Base-by-base conservation (phyloP, 2,797 vertebrate genomes). In the Sebastes miniatus region DNA sequence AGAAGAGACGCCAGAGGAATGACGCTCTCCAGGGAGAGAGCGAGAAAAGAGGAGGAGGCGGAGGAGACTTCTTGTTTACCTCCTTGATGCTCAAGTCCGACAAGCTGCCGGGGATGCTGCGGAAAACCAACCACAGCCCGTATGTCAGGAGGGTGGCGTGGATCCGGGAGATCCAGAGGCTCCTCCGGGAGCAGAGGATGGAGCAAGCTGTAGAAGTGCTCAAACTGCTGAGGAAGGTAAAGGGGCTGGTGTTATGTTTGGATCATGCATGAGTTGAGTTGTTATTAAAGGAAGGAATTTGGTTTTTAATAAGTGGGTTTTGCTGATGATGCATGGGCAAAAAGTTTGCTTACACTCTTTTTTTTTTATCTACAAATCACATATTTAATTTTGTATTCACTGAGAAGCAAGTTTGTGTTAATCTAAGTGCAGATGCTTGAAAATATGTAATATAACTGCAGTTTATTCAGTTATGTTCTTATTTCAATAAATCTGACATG, bases 81-180 rank as follows among this genome's bases (percentile, higher is more conserved):
- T 97, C 97, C 34, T 58, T 97, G 86, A 94, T 97, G 76, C 95
- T 96, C 61, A 94, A 90, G 86, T 95, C 96, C 75, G 96, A 96
- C 91, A 96, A 96, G 94, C 96, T 97, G 63, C 96, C 96, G 6
- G 93, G 95, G 91, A 95, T 96, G 93, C 95, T 96, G 94, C 94
- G 96, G 77, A 97, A 92, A 88, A 93, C 85, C 83, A 94, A 93
- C 80, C 95, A 92, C 64, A 95, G 96, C 69, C 97, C 97, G 25
- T 97, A 96, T 68, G 95, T 96, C 77, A 90, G 96, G 54, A 90
- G 97, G 73, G 97, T 96, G 83, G 95, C 95, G 25, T 96, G 97
- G 97, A 95, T 97, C 90, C 94, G 96, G 77, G 96, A 98, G 69
- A 97, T 98, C 87, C 97, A 97, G 94, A 95, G 92, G 83, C 95